Percentiles rank a stretch among this genome's conserved stretches.
Evolutionary conservation across 2,797 vertebrate species (phyloP).

Genomic region (Pseudotriccus pelzelni): DNA sequence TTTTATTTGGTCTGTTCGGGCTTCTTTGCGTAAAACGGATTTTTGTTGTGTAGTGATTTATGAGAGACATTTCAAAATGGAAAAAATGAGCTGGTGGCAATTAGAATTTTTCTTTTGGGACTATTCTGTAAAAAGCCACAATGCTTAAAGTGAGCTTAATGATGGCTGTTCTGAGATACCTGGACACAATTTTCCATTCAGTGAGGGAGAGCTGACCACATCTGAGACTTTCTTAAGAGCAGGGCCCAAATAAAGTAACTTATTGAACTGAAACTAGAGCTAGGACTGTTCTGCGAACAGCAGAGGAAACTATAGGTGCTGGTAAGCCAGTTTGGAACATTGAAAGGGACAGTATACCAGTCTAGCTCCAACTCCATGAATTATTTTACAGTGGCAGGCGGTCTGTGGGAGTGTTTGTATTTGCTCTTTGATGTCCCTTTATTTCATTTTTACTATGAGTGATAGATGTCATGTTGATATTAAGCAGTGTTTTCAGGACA

Average conservation of each 20-base stretch:
- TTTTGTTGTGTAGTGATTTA: background rate
- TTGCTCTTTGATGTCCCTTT: background rate
- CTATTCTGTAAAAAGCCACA: background rate
- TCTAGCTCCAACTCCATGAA: background rate
- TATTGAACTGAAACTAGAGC: background rate
- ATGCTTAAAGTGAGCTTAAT: background rate
- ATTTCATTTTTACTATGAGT: constrained; percentile 20
- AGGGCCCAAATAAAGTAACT: background rate
- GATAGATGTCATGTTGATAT: background rate
- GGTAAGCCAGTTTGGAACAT: background rate
- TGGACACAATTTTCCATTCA: background rate
- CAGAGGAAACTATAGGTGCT: background rate
- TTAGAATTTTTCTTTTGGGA: background rate
- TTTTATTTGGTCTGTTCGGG: background rate
- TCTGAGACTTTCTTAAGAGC: background rate
- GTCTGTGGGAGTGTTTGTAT: constrained; percentile 33
- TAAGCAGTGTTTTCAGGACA: background rate
- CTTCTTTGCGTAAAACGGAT: background rate
- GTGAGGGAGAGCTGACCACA: background rate
- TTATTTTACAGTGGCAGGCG: background rate
- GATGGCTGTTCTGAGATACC: background rate
- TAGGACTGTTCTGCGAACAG: background rate
- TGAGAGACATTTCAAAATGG: background rate
- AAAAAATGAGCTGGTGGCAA: background rate
- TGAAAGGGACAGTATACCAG: background rate